These are phyloP conservation scores for Mythimna lalbum DNA, from an alignment of 2,888 invertebrate species.

Conservation along the genomic window DNA sequence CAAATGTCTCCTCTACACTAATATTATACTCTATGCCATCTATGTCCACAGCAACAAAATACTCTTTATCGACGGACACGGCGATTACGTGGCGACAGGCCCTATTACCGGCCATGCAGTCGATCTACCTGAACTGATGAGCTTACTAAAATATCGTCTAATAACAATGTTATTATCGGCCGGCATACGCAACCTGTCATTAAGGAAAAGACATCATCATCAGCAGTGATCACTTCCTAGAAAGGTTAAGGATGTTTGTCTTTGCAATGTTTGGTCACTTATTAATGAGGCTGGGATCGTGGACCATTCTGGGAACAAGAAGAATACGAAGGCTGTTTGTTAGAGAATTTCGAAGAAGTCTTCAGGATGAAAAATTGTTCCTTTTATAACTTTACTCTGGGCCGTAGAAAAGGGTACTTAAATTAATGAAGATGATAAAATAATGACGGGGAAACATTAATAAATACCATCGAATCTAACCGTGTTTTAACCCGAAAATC, in stretches of 20 bases:
- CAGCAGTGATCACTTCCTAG: conserved; percentile 44
- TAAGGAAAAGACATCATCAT: conserved; percentile 55
- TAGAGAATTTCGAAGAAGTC: conserved; percentile 27
- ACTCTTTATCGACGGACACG: conserved; percentile 67
- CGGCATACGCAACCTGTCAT: conserved; percentile 50
- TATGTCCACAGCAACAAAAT: conserved; percentile 62
- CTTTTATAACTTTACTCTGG: conserved; percentile 6
- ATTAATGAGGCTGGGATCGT: conserved; percentile 31
- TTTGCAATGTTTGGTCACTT: conserved; percentile 36
- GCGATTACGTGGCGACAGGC: conserved; percentile 80
- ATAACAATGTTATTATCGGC: conserved; percentile 57
- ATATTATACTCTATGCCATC: conserved; percentile 37
- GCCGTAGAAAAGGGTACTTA: conserved; percentile 13
- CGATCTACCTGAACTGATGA: conserved; percentile 68
- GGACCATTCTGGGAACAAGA: conserved; percentile 39
- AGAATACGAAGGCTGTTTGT: conserved; percentile 15
- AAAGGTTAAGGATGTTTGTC: conserved; percentile 58
- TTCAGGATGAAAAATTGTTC: conserved; percentile 2
- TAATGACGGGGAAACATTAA: conserved; percentile 12
- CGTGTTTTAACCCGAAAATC: conserved; percentile 13
- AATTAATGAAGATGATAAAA: conserved; percentile 25
- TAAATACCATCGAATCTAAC: conserved; percentile 3
- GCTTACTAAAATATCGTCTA: conserved; percentile 55
- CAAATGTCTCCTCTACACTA: conserved; percentile 30
- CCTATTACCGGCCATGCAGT: conserved; percentile 64